Evolutionary conservation across 1,140 invertebrate species (phyloP), one percentile per base, ranked within the genome.

Genomic region (Dysdera silvatica): DNA sequence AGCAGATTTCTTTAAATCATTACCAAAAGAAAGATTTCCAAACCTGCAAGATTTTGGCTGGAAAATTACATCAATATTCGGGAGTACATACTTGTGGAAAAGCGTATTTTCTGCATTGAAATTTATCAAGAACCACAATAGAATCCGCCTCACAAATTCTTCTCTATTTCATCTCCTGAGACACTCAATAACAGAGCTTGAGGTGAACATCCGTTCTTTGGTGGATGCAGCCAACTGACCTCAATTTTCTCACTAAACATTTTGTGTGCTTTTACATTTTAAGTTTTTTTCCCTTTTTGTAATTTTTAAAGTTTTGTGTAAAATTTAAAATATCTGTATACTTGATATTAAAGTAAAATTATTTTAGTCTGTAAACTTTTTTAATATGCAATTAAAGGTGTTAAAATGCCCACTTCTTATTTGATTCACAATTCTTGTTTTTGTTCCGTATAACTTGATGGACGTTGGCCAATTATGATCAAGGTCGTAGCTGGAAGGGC

Each of bases 131-230:
- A 10, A 7, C 28, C 59, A 18, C 32, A 37, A 35, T 37, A 41
- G 47, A 37, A 57, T 1, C 31, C n/a, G 14, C 43, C 26, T 48
- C 10, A 43, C 26, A 29, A 20, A 63, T 18, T 5, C 26, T 54
- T 57, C 47, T 57, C 31, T 56, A 24, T 18, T 47, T 32, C 32
- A 63, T 40, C 28, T 63, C 16, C 53, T 63, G 14, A 37, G 40
- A 56, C 16, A 47, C 18, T 16, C 23, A 23, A 32, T 31, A 24
- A 45, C n/a, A n/a, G n/a, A n/a, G n/a, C n/a, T n/a, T n/a, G 20
- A 5, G 26, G 29, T 47, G 4, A 53, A 32, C 16, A 55, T 63
- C 8, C n/a, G n/a, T 2, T 20, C 28, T 48, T 35, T 45, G 18
- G 29, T 47, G n/a, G 10, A 8, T 6, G 31, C 6, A 24, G 23